These are phyloP conservation scores for Varecia variegata DNA, from an alignment of 2,797 vertebrate species.

Conservation along the genomic window DNA sequence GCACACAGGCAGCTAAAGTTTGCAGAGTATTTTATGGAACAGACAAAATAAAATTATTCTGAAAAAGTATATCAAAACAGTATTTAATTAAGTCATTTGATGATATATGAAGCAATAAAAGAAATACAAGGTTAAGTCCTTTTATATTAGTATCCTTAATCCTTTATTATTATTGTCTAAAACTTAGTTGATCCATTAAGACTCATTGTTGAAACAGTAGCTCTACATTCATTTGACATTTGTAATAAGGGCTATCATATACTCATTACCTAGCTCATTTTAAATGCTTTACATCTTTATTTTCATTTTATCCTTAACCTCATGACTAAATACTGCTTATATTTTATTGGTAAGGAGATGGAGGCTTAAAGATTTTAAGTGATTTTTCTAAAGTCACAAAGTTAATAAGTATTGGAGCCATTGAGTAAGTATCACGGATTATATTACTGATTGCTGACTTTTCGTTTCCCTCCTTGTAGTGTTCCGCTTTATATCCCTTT, in stretches of 20 bases:
- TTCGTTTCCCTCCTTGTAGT: neutral
- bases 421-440: neutral
- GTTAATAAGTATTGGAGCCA: neutral
- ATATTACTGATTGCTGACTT: neutral
- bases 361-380: neutral
- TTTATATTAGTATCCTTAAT: constrained; percentile 34
- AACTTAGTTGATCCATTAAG: neutral
- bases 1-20: neutral
- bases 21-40: neutral
- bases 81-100: neutral
- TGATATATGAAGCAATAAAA: neutral
- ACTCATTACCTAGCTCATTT: neutral
- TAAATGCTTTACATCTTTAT: neutral
- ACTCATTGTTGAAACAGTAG: neutral
- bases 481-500: neutral
- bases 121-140: neutral
- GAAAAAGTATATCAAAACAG: neutral
- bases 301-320: neutral
- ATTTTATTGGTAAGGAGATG: neutral
- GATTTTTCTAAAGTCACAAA: neutral
- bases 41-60: constrained; percentile 43
- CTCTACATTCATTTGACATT: neutral
- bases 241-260: neutral
- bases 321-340: neutral
- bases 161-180: constrained; percentile 9